These are phyloP conservation scores for Tychaedon coryphoeus DNA, from an alignment of 2,113 vertebrate species.

Conservation along the genomic window DNA sequence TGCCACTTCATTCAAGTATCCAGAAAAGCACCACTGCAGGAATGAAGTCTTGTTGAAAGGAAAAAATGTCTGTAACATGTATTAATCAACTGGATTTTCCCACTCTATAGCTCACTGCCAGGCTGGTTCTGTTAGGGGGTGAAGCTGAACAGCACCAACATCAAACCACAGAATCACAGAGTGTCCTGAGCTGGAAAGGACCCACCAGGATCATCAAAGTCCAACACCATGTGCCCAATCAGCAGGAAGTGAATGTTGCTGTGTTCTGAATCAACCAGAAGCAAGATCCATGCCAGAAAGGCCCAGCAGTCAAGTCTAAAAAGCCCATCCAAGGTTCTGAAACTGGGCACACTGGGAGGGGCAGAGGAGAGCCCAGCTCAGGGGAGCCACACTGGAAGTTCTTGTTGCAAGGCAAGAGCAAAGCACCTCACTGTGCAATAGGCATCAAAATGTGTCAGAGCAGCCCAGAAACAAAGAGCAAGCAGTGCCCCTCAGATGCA, in stretches of 20 bases:
- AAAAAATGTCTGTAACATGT: background rate
- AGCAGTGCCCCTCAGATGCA: background rate
- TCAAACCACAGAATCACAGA: background rate
- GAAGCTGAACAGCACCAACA: background rate
- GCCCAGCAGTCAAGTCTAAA: background rate
- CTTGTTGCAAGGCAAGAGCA: background rate
- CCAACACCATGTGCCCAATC: background rate
- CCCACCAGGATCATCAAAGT: background rate
- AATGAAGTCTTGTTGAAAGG: background rate
- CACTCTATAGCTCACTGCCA: background rate
- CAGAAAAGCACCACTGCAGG: background rate
- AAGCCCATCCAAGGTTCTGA: background rate
- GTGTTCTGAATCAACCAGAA: background rate
- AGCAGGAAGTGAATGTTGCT: fast-evolving
- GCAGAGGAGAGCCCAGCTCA: background rate
- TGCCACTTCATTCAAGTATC: background rate
- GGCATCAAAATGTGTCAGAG: background rate
- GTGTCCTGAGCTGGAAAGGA: background rate
- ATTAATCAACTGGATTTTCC: background rate
- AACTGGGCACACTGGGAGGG: background rate
- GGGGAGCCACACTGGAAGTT: background rate
- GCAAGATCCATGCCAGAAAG: background rate
- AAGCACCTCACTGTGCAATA: background rate
- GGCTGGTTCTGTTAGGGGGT: background rate
- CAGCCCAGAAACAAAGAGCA: background rate